These are phyloP conservation scores for Aricia agestis DNA, from an alignment of 1,140 invertebrate species.

Conservation along the genomic window DNA sequence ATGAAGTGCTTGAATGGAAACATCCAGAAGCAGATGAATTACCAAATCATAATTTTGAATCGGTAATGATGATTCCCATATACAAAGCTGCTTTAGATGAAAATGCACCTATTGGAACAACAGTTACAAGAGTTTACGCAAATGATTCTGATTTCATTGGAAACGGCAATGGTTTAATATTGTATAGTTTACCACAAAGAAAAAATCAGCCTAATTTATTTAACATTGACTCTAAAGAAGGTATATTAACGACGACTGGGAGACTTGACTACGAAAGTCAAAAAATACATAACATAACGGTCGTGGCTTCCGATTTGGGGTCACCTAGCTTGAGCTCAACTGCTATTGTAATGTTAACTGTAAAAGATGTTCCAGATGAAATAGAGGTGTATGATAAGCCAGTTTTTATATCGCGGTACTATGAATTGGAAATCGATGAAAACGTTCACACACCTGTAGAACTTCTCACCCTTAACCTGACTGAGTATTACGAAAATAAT, in stretches of 20 bases:
- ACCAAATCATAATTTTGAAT: constrained; percentile 75
- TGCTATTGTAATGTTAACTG: constrained; percentile 82
- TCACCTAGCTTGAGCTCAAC: constrained; percentile 87
- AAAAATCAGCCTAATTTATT: constrained; percentile 82
- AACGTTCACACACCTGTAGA: constrained; percentile 83
- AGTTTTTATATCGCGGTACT: constrained; percentile 84
- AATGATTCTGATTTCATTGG: constrained; percentile 90
- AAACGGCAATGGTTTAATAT: constrained; percentile 88
- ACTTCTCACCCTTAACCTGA: constrained; percentile 83
- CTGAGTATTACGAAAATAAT: constrained; percentile 76
- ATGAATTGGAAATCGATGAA: constrained; percentile 86
- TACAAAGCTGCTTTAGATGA: constrained; percentile 84
- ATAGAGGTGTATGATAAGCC: constrained; percentile 73
- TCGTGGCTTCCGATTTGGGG: constrained; percentile 89
- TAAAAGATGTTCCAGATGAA: constrained; percentile 81
- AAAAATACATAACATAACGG: constrained; percentile 83
- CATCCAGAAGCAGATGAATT: constrained; percentile 69
- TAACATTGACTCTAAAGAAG: constrained; percentile 87
- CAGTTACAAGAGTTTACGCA: constrained; percentile 84
- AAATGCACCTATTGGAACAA: constrained; percentile 81
- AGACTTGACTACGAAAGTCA: constrained; percentile 85
- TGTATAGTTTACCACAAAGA: constrained; percentile 81
- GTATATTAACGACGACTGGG: constrained; percentile 84
- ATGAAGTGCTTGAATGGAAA: constrained; percentile 76
- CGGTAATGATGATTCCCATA: constrained; percentile 78